Conservation (phyloP, 2,888 invertebrate species). For the Acanthoscelides obtectus region DNA sequence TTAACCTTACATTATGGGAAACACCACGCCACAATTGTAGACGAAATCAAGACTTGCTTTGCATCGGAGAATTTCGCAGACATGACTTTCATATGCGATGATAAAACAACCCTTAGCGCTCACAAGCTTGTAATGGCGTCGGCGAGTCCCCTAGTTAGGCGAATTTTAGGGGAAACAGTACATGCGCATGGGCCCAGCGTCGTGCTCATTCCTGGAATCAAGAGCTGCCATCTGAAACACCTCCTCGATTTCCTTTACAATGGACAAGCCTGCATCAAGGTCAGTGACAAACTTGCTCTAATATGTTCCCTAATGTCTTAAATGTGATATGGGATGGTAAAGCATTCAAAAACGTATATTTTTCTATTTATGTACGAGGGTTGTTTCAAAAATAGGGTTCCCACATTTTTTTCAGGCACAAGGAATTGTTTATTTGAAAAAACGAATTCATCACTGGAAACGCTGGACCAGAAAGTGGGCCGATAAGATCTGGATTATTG, state of each 20-base stretch:
- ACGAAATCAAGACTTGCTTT: slow-evolving; percentile 86
- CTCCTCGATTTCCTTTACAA: slow-evolving; percentile 81
- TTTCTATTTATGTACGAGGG: no score
- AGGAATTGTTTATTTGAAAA: no score
- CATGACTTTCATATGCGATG: slow-evolving; percentile 80
- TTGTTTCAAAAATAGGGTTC: no score
- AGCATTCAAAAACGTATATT: no score
- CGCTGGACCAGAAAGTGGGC: no score
- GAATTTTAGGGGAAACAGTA: slow-evolving; percentile 67
- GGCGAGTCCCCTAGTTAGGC: slow-evolving; percentile 80
- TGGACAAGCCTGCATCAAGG: slow-evolving; percentile 78
- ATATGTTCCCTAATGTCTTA: no score
- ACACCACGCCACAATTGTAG: slow-evolving; percentile 88
- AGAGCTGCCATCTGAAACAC: slow-evolving; percentile 73
- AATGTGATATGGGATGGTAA: no score
- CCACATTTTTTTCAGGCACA: no score
- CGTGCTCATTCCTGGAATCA: slow-evolving; percentile 80
- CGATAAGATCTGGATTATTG: no score
- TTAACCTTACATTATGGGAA: slow-evolving; percentile 90
- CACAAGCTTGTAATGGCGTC: slow-evolving; percentile 84
- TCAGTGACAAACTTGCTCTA: slow-evolving; percentile 31
- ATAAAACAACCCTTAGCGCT: slow-evolving; percentile 74
- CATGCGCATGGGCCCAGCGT: slow-evolving; percentile 68
- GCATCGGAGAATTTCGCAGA: slow-evolving; percentile 82
- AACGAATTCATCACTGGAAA: no score